Percentiles rank a stretch among this genome's conserved stretches.
phyloP scores from a whole-genome alignment of 2,797 vertebrate genomes.

The Malacoctenus gilli region DNA sequence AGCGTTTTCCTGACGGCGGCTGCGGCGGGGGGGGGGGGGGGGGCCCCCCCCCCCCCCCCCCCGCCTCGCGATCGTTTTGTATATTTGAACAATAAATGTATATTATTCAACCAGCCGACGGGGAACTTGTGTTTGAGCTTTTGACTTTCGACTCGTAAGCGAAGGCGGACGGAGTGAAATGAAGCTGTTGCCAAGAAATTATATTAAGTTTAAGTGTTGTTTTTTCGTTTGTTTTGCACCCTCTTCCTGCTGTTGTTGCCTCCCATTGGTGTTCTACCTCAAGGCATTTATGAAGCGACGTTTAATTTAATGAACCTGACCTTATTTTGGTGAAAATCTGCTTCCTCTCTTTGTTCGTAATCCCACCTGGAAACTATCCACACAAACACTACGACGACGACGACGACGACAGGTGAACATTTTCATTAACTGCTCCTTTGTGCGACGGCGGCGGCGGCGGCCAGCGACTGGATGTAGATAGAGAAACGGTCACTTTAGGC shows the following conservation, averaged over 20 bases:
- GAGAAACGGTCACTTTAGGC: slow-evolving; percentile 3
- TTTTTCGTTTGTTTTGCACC: slow-evolving; percentile 30
- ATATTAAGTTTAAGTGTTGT: slow-evolving; percentile 15
- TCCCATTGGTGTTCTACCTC: slow-evolving; percentile 77
- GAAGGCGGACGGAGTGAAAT: slow-evolving; percentile 32
- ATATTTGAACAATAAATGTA: slow-evolving; percentile 78
- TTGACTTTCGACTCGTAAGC: slow-evolving; percentile 55
- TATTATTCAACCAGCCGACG: slow-evolving; percentile 62
- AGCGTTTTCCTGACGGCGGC: slow-evolving; percentile 40
- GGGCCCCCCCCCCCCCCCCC: too few species aligned
- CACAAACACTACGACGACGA: slow-evolving; percentile 12
- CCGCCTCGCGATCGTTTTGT: slow-evolving; percentile 66
- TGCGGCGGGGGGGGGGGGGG: too few species aligned
- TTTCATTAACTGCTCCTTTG: too few species aligned
- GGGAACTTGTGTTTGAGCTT: slow-evolving; percentile 67
- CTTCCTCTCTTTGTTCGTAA: slow-evolving; percentile 20
- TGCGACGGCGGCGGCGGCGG: slow-evolving; percentile 18
- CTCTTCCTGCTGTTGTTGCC: slow-evolving; percentile 25
- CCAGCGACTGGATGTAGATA: slow-evolving; percentile 27
- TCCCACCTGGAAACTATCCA: slow-evolving; percentile 9
- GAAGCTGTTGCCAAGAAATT: slow-evolving; percentile 20
- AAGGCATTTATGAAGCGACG: slow-evolving; percentile 45
- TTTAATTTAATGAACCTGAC: slow-evolving; percentile 36
- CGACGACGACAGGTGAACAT: too few species aligned
- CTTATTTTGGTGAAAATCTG: slow-evolving; percentile 16